A percentile compares a stretch with the other conserved stretches of the same genome.
Conservation (phyloP, 2,888 invertebrate genomes). For the Pristionchus mayeri region DNA sequence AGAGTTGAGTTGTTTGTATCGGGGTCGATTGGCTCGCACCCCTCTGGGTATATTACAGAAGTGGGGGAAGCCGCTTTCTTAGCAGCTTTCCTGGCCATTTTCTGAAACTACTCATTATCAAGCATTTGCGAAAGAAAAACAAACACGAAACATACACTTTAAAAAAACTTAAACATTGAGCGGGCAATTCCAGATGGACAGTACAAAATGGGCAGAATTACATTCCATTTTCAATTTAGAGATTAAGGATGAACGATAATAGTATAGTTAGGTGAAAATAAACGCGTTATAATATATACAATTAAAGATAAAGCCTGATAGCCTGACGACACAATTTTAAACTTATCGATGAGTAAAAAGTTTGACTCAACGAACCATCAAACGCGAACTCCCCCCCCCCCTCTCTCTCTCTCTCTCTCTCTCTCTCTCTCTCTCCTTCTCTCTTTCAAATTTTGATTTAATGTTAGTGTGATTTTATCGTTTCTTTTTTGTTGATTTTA, state of each 20-base stretch:
- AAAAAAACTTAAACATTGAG: not conserved
- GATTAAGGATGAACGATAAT: too few species aligned
- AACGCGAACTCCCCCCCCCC: not conserved
- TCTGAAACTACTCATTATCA: not conserved
- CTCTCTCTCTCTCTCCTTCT: not conserved
- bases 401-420: not conserved
- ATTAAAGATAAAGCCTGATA: too few species aligned
- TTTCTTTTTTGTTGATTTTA: not conserved
- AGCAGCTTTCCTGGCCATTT: constrained; percentile 30
- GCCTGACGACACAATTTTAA: too few species aligned
- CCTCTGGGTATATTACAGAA: constrained; percentile 8
- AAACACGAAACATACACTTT: not conserved
- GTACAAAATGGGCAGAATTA: not conserved
- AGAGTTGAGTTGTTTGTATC: not conserved
- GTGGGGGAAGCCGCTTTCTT: constrained; percentile 6
- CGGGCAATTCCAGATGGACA: not conserved
- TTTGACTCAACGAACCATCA: not conserved
- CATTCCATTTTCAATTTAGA: not conserved
- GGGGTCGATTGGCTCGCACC: constrained; percentile 21
- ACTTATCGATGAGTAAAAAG: too few species aligned
- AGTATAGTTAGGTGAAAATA: too few species aligned
- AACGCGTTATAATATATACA: too few species aligned
- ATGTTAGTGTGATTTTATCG: not conserved
- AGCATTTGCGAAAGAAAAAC: too few species aligned
- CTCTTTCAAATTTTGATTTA: not conserved